Conservation (phyloP, 2,797 vertebrate genomes). For the Rhincodon typus region DNA sequence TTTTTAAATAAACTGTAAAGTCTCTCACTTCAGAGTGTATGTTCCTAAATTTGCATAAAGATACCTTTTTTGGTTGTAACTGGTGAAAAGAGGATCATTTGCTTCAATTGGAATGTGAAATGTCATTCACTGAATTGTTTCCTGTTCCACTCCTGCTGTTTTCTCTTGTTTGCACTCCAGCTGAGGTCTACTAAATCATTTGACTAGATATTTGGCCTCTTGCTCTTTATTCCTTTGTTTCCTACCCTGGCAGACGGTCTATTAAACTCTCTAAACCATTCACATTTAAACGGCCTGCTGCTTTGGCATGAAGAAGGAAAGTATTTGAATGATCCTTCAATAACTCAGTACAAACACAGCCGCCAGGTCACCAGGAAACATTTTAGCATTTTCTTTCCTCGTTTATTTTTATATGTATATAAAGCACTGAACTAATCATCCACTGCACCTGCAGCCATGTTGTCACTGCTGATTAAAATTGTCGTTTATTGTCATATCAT, state of each 20-base stretch:
- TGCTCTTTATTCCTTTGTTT: conserved; percentile 36
- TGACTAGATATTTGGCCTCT: conserved; percentile 32
- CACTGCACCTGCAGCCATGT: not conserved
- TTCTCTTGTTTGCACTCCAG: conserved; percentile 21
- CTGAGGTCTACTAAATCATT: conserved; percentile 33
- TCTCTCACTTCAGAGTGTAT: not conserved
- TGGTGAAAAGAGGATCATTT: not conserved
- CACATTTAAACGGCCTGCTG: conserved; percentile 26
- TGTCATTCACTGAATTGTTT: conserved; percentile 7
- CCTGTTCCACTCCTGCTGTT: conserved; percentile 23
- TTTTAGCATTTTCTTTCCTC: not conserved
- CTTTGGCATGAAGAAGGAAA: conserved; percentile 30
- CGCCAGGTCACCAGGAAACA: not conserved
- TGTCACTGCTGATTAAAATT: not conserved
- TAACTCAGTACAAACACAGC: conserved; percentile 17
- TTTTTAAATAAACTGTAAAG: conserved; percentile 26
- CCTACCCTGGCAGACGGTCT: conserved; percentile 26
- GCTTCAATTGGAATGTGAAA: conserved; percentile 7
- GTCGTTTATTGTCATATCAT: not conserved
- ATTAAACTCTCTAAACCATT: conserved; percentile 36
- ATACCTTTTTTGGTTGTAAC: not conserved
- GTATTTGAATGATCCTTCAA: conserved; percentile 24
- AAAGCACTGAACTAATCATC: not conserved
- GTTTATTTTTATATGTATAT: not conserved
- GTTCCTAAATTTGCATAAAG: conserved; percentile 1